Evolutionary conservation across 2,888 invertebrate genomes (phyloP), one percentile per base, ranked within the genome.

Genomic region (Dione vanillae): DNA sequence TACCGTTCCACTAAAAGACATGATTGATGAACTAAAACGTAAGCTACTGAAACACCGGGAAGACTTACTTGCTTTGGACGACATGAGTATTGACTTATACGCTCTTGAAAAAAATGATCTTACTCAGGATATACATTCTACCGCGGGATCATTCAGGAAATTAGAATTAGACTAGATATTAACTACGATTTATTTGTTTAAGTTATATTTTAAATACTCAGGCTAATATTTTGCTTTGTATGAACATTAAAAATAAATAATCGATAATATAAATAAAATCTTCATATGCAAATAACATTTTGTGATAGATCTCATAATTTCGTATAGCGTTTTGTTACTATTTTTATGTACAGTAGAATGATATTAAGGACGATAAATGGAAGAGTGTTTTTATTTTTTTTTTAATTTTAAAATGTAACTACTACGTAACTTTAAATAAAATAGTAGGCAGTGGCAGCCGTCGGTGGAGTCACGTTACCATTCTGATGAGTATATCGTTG

Each of bases 131-230:
- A 92, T 97, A 65, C 96, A 95, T 74, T 97, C 97, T 1, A 94
- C 97, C 62, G 96, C 96, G 74, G 97, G 97, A 27, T 96, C 96
- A 69, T 97, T 97, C 88, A 95, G 97, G 83, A 97, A 97, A 89
- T 92, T 97, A 70, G 96, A 97, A 86, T 95, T 97, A 72, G 97
- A 97, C 91, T 97, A 75, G 45, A 65, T 71, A 56, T 52, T 66
- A 1, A 43, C 27, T n/a, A 64, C 19, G 19, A 19, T 12, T 9
- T 43, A 20, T 37, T 49, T 37, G 16, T 37, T 9, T 49, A 64
- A 51, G 49, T 40, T 64, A 20, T 51, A 35, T 49, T 64, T 37
- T 8, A 40, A 64, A 64, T 64, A 64, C 49, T 47, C 40, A 49
- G 47, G 49, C 40, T 51, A 19, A 49, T 12, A 35, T 64, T 20